These are phyloP conservation scores for Leptobrachium leishanense DNA, from an alignment of 2,113 vertebrate genomes.

Conservation along the genomic window DNA sequence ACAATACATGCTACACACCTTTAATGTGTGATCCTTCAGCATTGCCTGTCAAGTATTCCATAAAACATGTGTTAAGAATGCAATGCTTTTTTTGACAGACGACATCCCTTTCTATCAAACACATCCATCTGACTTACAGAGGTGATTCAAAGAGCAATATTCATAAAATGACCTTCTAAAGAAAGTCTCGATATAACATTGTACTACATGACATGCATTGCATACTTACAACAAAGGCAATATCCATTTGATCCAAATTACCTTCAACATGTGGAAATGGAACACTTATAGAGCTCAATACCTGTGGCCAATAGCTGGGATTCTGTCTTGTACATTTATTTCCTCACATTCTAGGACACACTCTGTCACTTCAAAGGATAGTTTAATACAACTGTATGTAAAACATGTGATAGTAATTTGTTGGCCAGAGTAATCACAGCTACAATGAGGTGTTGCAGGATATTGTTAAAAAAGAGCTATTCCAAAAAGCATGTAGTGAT, in stretches of 20 bases:
- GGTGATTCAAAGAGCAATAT: slow-evolving; percentile 35
- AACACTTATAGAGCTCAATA: slow-evolving; percentile 37
- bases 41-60: not conserved
- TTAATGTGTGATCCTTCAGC: not conserved
- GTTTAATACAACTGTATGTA: slow-evolving; percentile 27
- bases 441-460: slow-evolving; percentile 29
- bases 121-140: slow-evolving; percentile 27
- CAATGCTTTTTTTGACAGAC: slow-evolving; percentile 19
- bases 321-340: slow-evolving; percentile 38
- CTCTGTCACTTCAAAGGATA: slow-evolving; percentile 39
- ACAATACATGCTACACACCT: slow-evolving; percentile 6
- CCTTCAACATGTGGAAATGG: slow-evolving; percentile 42
- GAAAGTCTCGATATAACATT: slow-evolving; percentile 33
- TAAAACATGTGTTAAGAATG: slow-evolving; percentile 32
- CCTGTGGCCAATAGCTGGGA: slow-evolving; percentile 23
- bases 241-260: slow-evolving; percentile 32
- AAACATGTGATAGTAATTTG: slow-evolving; percentile 46
- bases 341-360: slow-evolving; percentile 39
- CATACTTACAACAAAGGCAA: slow-evolving; percentile 24
- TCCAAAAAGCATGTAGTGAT: not conserved
- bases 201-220: slow-evolving; percentile 17
- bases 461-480: slow-evolving; percentile 1
- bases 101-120: slow-evolving; percentile 15
- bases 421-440: slow-evolving; percentile 25
- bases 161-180: slow-evolving; percentile 34